Evolutionary conservation across 2,888 invertebrate genomes (phyloP).

Genomic region (Aspidapion aeneum): DNA sequence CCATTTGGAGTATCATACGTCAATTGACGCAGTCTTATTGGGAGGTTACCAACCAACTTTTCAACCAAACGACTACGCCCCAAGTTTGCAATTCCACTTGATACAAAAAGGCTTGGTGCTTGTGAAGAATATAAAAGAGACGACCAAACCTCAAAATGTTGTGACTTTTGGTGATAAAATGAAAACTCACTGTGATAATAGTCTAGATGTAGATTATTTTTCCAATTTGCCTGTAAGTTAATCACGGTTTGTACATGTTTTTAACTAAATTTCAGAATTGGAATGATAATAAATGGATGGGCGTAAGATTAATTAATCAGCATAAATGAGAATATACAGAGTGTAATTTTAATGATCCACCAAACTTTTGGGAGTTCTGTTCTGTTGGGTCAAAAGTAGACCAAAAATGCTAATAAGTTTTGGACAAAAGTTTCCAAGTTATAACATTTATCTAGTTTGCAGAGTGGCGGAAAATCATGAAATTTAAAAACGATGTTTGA

Average conservation of each 20-base stretch:
- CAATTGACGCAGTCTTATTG: slow-evolving; percentile 80
- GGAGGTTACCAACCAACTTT: slow-evolving; percentile 54
- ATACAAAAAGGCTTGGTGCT: slow-evolving; percentile 31
- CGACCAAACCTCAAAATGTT: neutral
- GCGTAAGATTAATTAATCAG: slow-evolving; percentile 44
- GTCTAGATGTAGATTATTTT: slow-evolving; percentile 26
- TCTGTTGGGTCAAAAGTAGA: too few species aligned
- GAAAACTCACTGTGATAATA: slow-evolving; percentile 14
- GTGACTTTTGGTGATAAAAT: slow-evolving; percentile 14
- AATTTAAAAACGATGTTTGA: too few species aligned
- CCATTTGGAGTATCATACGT: slow-evolving; percentile 78
- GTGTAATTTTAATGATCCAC: too few species aligned
- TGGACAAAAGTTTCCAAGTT: too few species aligned
- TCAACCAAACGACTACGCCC: slow-evolving; percentile 9
- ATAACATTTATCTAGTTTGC: too few species aligned
- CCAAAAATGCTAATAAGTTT: too few species aligned
- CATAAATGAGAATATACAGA: too few species aligned
- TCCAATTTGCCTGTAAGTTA: slow-evolving; percentile 33
- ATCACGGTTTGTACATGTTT: neutral
- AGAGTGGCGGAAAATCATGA: too few species aligned
- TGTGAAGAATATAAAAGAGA: slow-evolving; percentile 6
- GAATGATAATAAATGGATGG: slow-evolving; percentile 30
- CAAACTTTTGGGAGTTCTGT: too few species aligned
- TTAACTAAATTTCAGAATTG: slow-evolving; percentile 8
- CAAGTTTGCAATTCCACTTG: slow-evolving; percentile 33